Evolutionary conservation across 2,888 invertebrate species (phyloP).

Genomic region (Torymus texanus): DNA sequence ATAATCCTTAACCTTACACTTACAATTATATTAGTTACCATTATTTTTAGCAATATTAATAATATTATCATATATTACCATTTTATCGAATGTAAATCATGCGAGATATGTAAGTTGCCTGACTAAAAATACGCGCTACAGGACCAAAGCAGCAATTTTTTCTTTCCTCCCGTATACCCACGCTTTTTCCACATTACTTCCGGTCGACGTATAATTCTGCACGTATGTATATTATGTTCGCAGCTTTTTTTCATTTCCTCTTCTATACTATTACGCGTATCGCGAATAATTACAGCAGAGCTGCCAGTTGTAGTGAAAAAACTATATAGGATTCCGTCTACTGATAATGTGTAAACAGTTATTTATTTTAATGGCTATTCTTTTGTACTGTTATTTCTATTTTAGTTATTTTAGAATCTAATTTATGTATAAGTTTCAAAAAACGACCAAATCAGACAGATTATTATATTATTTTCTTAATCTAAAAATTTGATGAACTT

Average conservation of each 20-base stretch:
- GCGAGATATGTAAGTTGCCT: slow-evolving; percentile 47
- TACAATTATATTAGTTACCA: slow-evolving; percentile 15
- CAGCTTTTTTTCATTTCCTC: neutral
- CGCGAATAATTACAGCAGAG: no score
- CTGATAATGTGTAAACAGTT: no score
- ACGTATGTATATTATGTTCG: neutral
- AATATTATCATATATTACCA: slow-evolving; percentile 18
- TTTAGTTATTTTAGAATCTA: no score
- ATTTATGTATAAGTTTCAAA: no score
- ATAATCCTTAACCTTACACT: slow-evolving; percentile 24
- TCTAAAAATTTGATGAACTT: no score
- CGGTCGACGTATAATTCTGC: slow-evolving; percentile 5
- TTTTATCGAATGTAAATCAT: slow-evolving; percentile 47
- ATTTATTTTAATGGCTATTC: no score
- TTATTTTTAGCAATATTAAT: slow-evolving; percentile 8
- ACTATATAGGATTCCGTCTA: no score
- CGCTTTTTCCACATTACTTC: slow-evolving; percentile 1
- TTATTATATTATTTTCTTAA: no score
- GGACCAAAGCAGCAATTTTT: slow-evolving; percentile 24
- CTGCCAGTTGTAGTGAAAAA: no score
- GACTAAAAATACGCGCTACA: slow-evolving; percentile 46
- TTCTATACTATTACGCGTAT: neutral
- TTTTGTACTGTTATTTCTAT: no score
- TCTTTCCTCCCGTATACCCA: neutral
- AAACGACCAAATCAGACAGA: no score